Conservation (phyloP, 1,140 invertebrate genomes). For the Musca domestica region DNA sequence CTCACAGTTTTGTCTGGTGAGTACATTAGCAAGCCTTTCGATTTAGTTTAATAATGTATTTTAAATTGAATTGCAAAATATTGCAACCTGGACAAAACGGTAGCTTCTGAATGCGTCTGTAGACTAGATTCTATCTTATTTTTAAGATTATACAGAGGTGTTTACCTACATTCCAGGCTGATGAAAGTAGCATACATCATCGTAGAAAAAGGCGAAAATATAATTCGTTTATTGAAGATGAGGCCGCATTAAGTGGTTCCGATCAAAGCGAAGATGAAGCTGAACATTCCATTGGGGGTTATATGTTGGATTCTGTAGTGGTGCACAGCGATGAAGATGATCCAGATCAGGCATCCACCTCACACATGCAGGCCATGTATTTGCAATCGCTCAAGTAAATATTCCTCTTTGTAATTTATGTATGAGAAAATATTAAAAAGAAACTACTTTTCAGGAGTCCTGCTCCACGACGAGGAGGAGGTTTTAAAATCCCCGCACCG, state of each 20-base stretch:
- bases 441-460: slow-evolving; percentile 36
- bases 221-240: slow-evolving; percentile 58
- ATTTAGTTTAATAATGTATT: no score
- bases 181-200: neutral
- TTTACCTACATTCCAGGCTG: neutral
- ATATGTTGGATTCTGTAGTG: slow-evolving; percentile 42
- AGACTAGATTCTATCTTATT: no score
- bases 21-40: no score
- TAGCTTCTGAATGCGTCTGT: no score
- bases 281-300: slow-evolving; percentile 36
- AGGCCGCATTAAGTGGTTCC: slow-evolving; percentile 58
- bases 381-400: slow-evolving; percentile 59
- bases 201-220: slow-evolving; percentile 35
- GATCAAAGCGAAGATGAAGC: slow-evolving; percentile 39
- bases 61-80: no score
- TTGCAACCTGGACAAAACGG: no score
- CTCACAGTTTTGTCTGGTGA: no score
- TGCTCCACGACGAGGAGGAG: slow-evolving; percentile 34
- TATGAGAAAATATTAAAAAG: neutral
- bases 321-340: slow-evolving; percentile 53
- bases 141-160: no score
- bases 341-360: slow-evolving; percentile 51
- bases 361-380: slow-evolving; percentile 60
- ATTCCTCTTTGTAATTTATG: neutral
- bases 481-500: slow-evolving; percentile 44